These are phyloP conservation scores for Caenorhabditis inopinata DNA, from an alignment of 1,140 invertebrate species.

Conservation along the genomic window DNA sequence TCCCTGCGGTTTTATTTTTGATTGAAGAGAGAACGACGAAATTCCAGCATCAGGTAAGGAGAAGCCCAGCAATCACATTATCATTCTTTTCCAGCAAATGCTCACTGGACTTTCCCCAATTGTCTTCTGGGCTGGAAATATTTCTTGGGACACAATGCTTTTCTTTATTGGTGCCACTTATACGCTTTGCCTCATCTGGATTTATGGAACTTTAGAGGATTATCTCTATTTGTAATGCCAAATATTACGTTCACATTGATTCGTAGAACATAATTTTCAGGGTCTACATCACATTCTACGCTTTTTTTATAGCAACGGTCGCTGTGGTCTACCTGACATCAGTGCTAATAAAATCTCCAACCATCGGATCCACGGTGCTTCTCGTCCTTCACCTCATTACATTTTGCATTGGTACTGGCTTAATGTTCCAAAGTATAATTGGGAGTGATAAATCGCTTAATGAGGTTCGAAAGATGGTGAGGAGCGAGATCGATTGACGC, in stretches of 20 bases:
- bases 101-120: neutral
- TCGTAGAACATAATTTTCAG: neutral
- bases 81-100: neutral
- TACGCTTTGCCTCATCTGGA: neutral
- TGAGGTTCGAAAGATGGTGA: neutral
- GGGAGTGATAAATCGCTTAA: neutral
- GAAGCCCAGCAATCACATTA: neutral
- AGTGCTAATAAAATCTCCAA: too few species aligned
- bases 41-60: neutral
- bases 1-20: neutral
- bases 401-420: too few species aligned
- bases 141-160: neutral
- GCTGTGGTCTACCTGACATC: too few species aligned
- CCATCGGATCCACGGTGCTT: too few species aligned
- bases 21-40: slow-evolving; percentile 6
- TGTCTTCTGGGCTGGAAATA: neutral
- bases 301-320: too few species aligned
- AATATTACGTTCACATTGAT: neutral
- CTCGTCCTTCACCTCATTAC: too few species aligned
- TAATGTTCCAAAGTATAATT: too few species aligned
- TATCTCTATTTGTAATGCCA: neutral
- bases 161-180: neutral
- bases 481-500: neutral
- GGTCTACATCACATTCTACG: too few species aligned
- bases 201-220: neutral